Conservation (phyloP, 1,140 invertebrate genomes). For the Caerostris extrusa region DNA sequence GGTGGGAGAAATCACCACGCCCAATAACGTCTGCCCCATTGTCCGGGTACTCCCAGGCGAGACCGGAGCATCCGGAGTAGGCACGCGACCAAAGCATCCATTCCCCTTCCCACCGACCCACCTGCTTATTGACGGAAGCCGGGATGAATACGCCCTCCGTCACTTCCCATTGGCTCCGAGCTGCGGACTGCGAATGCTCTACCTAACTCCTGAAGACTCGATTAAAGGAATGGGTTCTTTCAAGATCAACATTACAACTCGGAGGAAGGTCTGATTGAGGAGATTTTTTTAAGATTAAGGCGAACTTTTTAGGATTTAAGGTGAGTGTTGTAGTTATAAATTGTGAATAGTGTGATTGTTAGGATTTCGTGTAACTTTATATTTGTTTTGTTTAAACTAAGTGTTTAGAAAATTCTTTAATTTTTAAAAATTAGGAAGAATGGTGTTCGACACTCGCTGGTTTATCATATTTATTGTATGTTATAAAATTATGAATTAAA, state of each 20-base stretch:
- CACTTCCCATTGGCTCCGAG: conserved; percentile 42
- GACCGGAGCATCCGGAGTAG: conserved; percentile 19
- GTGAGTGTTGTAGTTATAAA: too few relatives aligned
- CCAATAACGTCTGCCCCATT: not conserved
- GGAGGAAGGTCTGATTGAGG: not conserved
- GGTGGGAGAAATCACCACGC: not conserved
- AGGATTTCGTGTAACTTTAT: too few relatives aligned
- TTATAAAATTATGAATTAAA: too few relatives aligned
- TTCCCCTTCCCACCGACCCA: not conserved
- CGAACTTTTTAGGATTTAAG: too few relatives aligned
- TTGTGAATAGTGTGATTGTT: too few relatives aligned
- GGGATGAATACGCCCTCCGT: conserved; percentile 44
- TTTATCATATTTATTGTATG: too few relatives aligned
- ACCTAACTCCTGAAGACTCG: not conserved
- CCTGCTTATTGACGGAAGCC: conserved; percentile 37
- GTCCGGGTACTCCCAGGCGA: not conserved
- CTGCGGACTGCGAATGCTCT: not conserved
- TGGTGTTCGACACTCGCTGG: too few relatives aligned
- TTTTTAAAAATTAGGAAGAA: too few relatives aligned
- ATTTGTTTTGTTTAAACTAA: too few relatives aligned
- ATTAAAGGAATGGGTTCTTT: not conserved
- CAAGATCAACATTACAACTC: not conserved
- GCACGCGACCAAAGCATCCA: conserved; percentile 49
- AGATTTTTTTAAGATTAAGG: not conserved
- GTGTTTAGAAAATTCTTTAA: too few relatives aligned